Base-by-base conservation (phyloP, 2,797 vertebrate genomes). In the Enteromius fasciolatus region DNA sequence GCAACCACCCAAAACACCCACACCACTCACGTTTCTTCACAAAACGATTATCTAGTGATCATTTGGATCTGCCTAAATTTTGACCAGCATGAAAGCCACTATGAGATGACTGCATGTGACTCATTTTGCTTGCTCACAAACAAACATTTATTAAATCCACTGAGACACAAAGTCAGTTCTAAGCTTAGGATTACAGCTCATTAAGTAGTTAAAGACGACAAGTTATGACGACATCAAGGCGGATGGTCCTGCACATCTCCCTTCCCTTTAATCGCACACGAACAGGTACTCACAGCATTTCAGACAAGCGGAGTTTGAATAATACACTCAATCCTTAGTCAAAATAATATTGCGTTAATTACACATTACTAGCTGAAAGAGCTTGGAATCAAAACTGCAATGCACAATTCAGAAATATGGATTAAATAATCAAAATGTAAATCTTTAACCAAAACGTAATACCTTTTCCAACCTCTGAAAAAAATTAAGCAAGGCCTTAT, bases 101-200 rank as follows among this genome's bases (percentile, higher is more conserved):
- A 33, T 44, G 73, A 81, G 83, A 59, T 39, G 50, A 50, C 50
- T n/a, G 66, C 70, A 63, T 44, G 72, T 61, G 52, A 46, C 64
- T 72, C 25, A 44, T 59, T 66, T 73, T 44, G 23, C 48, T 59
- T n/a, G 14, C 44, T 44, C 33, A 54, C 63, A 72, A 48, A 66
- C 17, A 76, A 59, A 84, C 28, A 80, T 23, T 66, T n/a, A 31
- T 78, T 52, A 69, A 81, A 63, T 83, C 31, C 74, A 69, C 39
- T 31, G 48, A 78, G 61, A 85, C 67, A 77, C 77, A 74, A 64
- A 81, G 70, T 78, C 52, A 75, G 64, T 72, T 69, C 78, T 82
- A 76, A 84, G 31, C 54, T 80, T 41, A 68, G 79, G 82, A 87
- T 87, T 82, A 85, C 46, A 41, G 39, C 75, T 85, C 70, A 73